Evolutionary conservation across 1,140 invertebrate species (phyloP).

Genomic region (Calephelis nemesis): DNA sequence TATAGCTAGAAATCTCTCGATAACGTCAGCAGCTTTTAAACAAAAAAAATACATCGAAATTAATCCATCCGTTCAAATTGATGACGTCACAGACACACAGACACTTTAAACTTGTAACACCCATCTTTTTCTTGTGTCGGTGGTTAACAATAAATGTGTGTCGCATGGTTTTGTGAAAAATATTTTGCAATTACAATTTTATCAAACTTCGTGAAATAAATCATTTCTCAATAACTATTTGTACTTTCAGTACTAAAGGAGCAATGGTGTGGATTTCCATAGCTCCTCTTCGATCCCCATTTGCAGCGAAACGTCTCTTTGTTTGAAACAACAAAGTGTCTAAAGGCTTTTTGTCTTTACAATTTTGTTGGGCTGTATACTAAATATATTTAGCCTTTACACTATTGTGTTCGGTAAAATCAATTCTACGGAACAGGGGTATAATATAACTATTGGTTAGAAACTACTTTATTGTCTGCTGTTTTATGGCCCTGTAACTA

Average conservation of each 20-base stretch:
- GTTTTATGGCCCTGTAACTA: too few species aligned
- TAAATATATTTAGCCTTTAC: constrained; percentile 59
- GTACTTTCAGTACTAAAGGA: neutral
- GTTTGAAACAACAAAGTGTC: constrained; percentile 55
- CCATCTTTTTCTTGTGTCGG: too few species aligned
- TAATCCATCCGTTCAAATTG: too few species aligned
- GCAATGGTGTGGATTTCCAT: constrained; percentile 40
- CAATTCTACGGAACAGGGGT: constrained; percentile 35
- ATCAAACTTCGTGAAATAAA: neutral
- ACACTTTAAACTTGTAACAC: too few species aligned
- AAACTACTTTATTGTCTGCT: neutral
- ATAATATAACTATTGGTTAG: constrained; percentile 17
- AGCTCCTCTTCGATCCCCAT: constrained; percentile 38
- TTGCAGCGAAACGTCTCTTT: constrained; percentile 58
- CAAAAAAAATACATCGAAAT: too few species aligned
- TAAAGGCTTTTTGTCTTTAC: constrained; percentile 56
- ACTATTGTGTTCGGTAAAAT: constrained; percentile 49
- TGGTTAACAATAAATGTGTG: too few species aligned
- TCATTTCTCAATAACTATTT: neutral
- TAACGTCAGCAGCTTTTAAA: too few species aligned
- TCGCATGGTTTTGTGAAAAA: too few species aligned
- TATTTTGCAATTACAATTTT: too few species aligned
- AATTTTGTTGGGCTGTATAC: constrained; percentile 52
- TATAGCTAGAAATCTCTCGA: too few species aligned
- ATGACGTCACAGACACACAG: too few species aligned